These are phyloP conservation scores for Betta splendens DNA, from an alignment of 2,797 vertebrate species.

Conservation along the genomic window DNA sequence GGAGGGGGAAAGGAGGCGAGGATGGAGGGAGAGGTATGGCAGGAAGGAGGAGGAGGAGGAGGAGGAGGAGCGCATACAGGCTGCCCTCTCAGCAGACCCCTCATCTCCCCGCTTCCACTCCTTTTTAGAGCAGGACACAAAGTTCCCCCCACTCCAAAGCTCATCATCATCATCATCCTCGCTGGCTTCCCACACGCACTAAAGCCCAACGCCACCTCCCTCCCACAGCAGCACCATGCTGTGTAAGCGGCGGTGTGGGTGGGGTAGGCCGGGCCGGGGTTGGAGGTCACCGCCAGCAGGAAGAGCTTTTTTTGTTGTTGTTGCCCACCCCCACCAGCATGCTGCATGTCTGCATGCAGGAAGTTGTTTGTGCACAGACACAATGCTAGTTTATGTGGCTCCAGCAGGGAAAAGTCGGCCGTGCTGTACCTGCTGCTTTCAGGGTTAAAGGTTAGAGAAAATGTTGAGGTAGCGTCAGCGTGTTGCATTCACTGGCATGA, in stretches of 20 bases:
- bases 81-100: conserved; percentile 88
- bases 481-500: conserved; percentile 24
- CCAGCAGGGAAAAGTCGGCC: conserved; percentile 54
- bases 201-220: conserved; percentile 32
- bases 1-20: conserved; percentile 41
- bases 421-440: conserved; percentile 53
- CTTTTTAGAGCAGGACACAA: conserved; percentile 46
- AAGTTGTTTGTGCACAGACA: conserved; percentile 77
- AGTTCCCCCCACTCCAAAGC: conserved; percentile 31
- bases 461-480: conserved; percentile 58
- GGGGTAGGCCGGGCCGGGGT: conserved; percentile 54
- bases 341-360: conserved; percentile 70
- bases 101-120: conserved; percentile 79
- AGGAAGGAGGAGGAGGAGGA: conserved; percentile 75
- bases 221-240: conserved; percentile 68
- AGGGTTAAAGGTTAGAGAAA: conserved; percentile 71
- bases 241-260: conserved; percentile 60
- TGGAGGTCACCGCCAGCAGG: conserved; percentile 75
- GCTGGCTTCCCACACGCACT: conserved; percentile 29
- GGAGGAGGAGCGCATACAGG: conserved; percentile 82
- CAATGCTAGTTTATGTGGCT: conserved; percentile 75
- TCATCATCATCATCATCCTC: conserved; percentile 51
- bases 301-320: conserved; percentile 49
- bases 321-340: conserved; percentile 56
- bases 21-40: conserved; percentile 68